A percentile compares a stretch with the other conserved stretches of the same genome.
These are phyloP conservation scores for Gopherus flavomarginatus DNA, from an alignment of 2,113 vertebrate genomes.

Conservation along the genomic window DNA sequence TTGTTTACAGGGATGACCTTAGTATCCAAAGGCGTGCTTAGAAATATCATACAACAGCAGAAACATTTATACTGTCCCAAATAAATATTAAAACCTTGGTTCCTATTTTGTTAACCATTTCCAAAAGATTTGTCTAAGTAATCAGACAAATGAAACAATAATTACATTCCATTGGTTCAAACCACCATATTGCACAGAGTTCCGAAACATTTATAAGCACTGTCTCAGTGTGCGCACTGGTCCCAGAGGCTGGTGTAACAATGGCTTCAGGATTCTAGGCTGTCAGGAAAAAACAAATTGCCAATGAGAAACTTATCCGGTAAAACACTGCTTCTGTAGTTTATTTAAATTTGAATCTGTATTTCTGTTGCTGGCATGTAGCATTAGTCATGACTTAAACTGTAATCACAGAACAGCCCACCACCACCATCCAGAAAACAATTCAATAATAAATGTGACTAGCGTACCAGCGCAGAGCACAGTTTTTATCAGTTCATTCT, in stretches of 20 bases:
- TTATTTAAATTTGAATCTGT: slow-evolving; percentile 61
- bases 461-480: slow-evolving; percentile 22
- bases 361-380: slow-evolving; percentile 49
- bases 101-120: not conserved
- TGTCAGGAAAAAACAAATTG: slow-evolving; percentile 74
- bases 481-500: slow-evolving; percentile 1
- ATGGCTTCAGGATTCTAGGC: slow-evolving; percentile 33
- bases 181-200: fast-evolving
- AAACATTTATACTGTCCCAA: not conserved
- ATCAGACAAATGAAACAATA: not conserved
- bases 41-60: not conserved
- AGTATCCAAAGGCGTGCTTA: not conserved
- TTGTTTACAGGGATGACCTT: not conserved
- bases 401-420: not conserved
- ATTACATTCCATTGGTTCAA: not conserved
- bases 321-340: slow-evolving; percentile 57
- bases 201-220: slow-evolving; percentile 57
- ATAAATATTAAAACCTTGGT: not conserved
- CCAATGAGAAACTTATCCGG: slow-evolving; percentile 68
- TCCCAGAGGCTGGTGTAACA: slow-evolving; percentile 44
- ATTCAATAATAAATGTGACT: not conserved
- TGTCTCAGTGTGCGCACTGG: not conserved
- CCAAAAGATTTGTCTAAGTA: not conserved
- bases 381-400: slow-evolving; percentile 61
- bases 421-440: not conserved